phyloP scores from a whole-genome alignment of 2,113 vertebrate genomes.

The Agapornis roseicollis region DNA sequence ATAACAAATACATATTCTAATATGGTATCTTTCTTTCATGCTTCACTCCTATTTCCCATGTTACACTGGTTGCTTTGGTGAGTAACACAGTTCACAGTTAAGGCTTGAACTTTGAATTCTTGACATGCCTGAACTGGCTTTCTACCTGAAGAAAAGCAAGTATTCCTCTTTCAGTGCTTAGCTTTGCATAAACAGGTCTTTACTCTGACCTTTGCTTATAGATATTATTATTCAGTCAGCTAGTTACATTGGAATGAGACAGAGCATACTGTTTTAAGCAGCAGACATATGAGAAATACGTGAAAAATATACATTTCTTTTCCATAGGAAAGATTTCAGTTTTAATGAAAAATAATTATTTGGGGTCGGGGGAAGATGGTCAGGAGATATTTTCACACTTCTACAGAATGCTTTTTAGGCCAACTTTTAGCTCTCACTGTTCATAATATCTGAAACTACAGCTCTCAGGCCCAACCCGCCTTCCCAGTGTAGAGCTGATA shows the following conservation, averaged over 20 bases:
- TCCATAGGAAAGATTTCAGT: neutral
- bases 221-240: neutral
- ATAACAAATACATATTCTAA: neutral
- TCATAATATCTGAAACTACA: neutral
- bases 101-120: slow-evolving; percentile 70
- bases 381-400: neutral
- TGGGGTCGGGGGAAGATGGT: neutral
- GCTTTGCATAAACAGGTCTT: slow-evolving; percentile 45
- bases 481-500: neutral
- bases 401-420: neutral
- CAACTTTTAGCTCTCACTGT: neutral
- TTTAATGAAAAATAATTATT: neutral
- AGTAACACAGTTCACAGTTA: slow-evolving; percentile 10
- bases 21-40: neutral
- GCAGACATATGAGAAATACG: neutral
- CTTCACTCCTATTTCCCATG: neutral
- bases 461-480: neutral
- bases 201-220: slow-evolving; percentile 23
- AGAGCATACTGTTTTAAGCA: neutral
- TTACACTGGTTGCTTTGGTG: neutral
- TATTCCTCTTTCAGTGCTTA: slow-evolving; percentile 40
- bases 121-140: slow-evolving; percentile 67
- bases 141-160: slow-evolving; percentile 53
- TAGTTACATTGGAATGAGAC: neutral
- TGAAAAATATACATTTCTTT: neutral